Conservation (phyloP, 2,888 invertebrate genomes). For the Cosmia trapezina region DNA sequence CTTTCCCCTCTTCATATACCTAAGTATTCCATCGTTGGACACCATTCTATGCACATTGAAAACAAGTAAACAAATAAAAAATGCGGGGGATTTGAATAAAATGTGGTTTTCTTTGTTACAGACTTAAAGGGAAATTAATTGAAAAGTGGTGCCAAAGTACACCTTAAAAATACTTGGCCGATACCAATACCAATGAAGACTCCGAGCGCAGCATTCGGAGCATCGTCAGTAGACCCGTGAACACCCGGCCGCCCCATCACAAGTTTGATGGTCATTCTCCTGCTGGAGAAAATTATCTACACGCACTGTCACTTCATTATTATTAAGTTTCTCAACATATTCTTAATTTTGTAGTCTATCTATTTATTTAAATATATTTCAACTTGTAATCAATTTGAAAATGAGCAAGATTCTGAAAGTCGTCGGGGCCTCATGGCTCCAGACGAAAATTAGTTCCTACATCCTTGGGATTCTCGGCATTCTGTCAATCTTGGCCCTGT, state of each 20-base stretch:
- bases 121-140: conserved; percentile 79
- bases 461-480: conserved; percentile 92
- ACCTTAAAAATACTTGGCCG: conserved; percentile 71
- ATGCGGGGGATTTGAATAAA: neutral
- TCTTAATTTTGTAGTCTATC: conserved; percentile 87
- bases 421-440: conserved; percentile 94
- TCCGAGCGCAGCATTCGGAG: conserved; percentile 76
- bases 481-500: conserved; percentile 92
- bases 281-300: conserved; percentile 85
- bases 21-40: conserved; percentile 1
- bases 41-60: neutral
- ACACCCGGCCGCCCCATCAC: conserved; percentile 72
- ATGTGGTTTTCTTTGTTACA: conserved; percentile 79
- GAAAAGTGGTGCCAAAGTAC: conserved; percentile 75
- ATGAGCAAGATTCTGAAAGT: conserved; percentile 93
- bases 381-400: conserved; percentile 64
- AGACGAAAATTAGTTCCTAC: conserved; percentile 93
- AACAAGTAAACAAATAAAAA: conserved; percentile 3
- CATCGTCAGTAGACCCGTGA: conserved; percentile 76
- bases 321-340: conserved; percentile 89
- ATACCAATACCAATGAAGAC: conserved; percentile 77
- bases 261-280: conserved; percentile 87
- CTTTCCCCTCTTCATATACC: neutral
- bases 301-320: conserved; percentile 90
- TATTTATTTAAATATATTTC: conserved; percentile 63